These are phyloP conservation scores for Aporophyla nigra DNA, from an alignment of 2,888 invertebrate genomes.

Conservation along the genomic window DNA sequence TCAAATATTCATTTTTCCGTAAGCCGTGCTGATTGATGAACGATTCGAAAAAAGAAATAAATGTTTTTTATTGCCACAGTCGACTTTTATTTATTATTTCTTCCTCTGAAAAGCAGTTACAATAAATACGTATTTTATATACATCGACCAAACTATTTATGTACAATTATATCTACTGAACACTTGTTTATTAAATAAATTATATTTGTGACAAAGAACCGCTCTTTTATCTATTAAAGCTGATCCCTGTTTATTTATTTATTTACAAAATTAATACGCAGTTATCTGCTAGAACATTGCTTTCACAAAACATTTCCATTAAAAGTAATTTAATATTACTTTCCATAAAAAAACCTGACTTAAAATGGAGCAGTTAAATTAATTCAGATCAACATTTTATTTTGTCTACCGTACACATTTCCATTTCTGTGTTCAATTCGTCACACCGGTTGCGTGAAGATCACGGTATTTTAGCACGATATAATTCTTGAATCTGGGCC, in stretches of 20 bases:
- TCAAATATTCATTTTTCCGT: conserved; percentile 63
- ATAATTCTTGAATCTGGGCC: too few species aligned
- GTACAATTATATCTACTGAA: conserved; percentile 81
- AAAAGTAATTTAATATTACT: background rate
- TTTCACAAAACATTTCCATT: background rate
- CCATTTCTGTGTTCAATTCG: background rate
- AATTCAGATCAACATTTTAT: background rate
- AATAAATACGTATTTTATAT: conserved; percentile 83
- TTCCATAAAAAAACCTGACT: background rate
- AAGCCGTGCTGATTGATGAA: conserved; percentile 64
- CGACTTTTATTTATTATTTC: conserved; percentile 87
- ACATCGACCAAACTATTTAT: conserved; percentile 70
- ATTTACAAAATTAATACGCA: conserved; percentile 68
- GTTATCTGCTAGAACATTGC: conserved; percentile 29
- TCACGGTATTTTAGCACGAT: background rate
- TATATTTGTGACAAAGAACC: conserved; percentile 71
- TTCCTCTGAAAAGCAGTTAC: conserved; percentile 78
- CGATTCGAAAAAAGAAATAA: conserved; percentile 78
- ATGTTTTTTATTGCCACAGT: conserved; percentile 88
- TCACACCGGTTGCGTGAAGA: background rate
- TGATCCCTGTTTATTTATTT: conserved; percentile 72
- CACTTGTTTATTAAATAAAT: conserved; percentile 75
- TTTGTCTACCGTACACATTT: background rate
- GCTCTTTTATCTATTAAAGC: conserved; percentile 83
- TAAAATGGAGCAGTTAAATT: background rate